Percentiles rank a stretch among this genome's conserved stretches.
phyloP scores from a whole-genome alignment of 2,113 vertebrate genomes.

The Toxostoma redivivum region DNA sequence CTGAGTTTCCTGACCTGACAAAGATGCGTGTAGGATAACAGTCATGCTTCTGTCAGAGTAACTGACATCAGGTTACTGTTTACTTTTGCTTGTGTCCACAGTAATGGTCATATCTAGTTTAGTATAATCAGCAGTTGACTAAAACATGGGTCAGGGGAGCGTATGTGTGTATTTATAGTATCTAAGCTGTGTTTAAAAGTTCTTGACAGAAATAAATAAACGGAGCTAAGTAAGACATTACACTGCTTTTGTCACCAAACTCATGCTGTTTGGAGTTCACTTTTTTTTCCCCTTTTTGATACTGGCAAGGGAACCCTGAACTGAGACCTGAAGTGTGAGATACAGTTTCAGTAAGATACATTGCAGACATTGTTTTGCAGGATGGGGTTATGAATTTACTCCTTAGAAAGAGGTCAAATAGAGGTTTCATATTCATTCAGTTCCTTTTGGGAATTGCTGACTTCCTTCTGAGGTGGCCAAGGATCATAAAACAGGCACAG shows the following conservation, averaged over 20 bases:
- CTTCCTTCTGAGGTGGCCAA: not conserved
- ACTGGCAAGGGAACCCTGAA: not conserved
- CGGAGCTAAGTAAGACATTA: not conserved
- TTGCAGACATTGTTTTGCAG: not conserved
- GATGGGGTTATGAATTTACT: not conserved
- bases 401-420: not conserved
- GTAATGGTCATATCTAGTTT: conserved; percentile 11
- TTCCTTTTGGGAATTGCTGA: not conserved
- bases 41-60: not conserved
- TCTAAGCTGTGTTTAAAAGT: not conserved
- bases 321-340: not conserved
- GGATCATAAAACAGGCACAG: not conserved
- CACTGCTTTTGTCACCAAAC: not conserved
- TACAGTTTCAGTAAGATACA: not conserved
- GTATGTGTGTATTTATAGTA: not conserved
- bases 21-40: not conserved
- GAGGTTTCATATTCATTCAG: not conserved
- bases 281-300: not conserved
- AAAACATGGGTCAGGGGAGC: not conserved
- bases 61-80: not conserved
- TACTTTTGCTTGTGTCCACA: not conserved
- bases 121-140: conserved; percentile 11
- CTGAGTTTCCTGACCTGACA: not conserved
- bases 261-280: not conserved
- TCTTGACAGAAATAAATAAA: conserved; percentile 25